These are phyloP conservation scores for Amorpha juglandis DNA, from an alignment of 2,888 invertebrate genomes.

Conservation along the genomic window DNA sequence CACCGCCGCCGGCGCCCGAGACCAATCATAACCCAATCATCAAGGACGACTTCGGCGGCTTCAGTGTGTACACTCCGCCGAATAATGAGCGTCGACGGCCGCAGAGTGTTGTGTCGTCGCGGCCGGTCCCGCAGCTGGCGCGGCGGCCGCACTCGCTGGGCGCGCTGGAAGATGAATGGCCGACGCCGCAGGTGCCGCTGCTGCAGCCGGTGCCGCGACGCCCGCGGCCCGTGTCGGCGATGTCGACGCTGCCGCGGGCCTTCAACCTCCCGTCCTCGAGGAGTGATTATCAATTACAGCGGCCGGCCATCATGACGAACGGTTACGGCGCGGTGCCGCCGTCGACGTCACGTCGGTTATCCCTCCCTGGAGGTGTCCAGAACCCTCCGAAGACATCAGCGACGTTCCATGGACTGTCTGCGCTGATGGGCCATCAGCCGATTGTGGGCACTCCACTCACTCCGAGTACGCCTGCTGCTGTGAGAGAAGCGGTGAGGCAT, in stretches of 20 bases:
- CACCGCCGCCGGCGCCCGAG: conserved; percentile 73
- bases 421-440: conserved; percentile 60
- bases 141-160: conserved; percentile 87
- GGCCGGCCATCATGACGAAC: conserved; percentile 81
- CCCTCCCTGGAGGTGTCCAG: conserved; percentile 81
- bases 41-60: conserved; percentile 72
- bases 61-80: conserved; percentile 84
- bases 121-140: conserved; percentile 62
- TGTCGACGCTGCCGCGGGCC: conserved; percentile 74
- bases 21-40: conserved; percentile 49
- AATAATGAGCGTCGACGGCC: conserved; percentile 76
- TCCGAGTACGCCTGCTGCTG: conserved; percentile 85
- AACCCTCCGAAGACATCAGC: conserved; percentile 85
- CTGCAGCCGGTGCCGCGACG: conserved; percentile 83
- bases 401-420: conserved; percentile 85
- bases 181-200: conserved; percentile 67
- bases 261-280: conserved; percentile 84
- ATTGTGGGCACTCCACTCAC: conserved; percentile 71
- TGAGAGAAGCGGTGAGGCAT: conserved; percentile 88
- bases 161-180: conserved; percentile 73
- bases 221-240: conserved; percentile 70
- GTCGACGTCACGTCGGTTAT: conserved; percentile 79
- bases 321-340: conserved; percentile 80
- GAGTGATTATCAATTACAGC: conserved; percentile 86
- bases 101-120: conserved; percentile 81